phyloP scores from a whole-genome alignment of 2,797 vertebrate genomes.

The Cygnus olor region DNA sequence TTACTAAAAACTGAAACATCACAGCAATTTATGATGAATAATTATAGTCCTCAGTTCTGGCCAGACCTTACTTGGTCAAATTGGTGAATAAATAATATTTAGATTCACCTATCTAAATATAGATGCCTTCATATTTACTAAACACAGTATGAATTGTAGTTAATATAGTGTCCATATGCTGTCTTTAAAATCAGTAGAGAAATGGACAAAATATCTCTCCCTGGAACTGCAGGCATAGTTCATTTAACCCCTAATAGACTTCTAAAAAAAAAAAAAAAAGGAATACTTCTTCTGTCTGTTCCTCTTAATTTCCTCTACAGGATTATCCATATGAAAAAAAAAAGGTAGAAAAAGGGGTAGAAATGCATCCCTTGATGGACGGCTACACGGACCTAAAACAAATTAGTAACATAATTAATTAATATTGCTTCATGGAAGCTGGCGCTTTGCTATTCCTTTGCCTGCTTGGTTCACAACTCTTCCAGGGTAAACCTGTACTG shows the following conservation, averaged over 20 bases:
- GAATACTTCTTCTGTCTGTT: background rate
- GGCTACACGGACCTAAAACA: background rate
- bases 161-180: accelerated
- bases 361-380: background rate
- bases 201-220: background rate
- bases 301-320: background rate
- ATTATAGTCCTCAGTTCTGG: background rate
- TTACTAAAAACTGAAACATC: background rate
- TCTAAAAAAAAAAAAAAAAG: background rate
- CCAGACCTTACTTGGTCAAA: background rate
- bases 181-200: background rate
- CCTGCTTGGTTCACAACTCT: background rate
- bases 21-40: background rate
- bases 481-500: background rate
- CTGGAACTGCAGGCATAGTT: background rate
- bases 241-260: background rate
- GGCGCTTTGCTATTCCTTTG: background rate
- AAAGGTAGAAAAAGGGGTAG: background rate
- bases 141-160: background rate
- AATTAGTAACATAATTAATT: background rate
- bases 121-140: background rate
- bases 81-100: background rate
- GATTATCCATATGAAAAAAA: background rate
- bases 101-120: background rate
- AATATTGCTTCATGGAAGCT: background rate